Percentiles rank a stretch among this genome's conserved stretches.
These are phyloP conservation scores for Phalacrocorax aristotelis DNA, from an alignment of 2,113 vertebrate species.

Conservation along the genomic window DNA sequence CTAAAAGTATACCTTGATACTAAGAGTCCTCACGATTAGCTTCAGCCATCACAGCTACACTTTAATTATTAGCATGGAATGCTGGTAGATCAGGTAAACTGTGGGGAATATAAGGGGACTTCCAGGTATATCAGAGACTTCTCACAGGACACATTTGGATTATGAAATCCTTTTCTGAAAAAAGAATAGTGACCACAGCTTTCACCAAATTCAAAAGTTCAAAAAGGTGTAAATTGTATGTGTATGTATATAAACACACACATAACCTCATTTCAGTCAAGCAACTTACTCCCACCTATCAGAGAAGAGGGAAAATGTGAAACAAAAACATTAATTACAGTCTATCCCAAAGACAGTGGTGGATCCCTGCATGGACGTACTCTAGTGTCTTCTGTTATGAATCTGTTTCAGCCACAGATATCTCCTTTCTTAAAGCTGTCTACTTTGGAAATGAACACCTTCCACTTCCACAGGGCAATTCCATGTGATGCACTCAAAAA, in stretches of 20 bases:
- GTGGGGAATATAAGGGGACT: not conserved
- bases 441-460: not conserved
- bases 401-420: not conserved
- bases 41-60: not conserved
- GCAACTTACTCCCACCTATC: not conserved
- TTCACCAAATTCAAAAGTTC: not conserved
- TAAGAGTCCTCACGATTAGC: not conserved
- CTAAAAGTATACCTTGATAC: not conserved
- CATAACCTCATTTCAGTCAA: not conserved
- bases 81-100: not conserved
- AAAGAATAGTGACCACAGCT: not conserved
- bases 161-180: not conserved
- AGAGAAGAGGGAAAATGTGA: not conserved
- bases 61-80: not conserved
- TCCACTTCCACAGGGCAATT: not conserved
- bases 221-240: not conserved
- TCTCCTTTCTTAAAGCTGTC: not conserved
- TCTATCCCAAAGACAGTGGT: not conserved
- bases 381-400: not conserved
- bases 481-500: not conserved
- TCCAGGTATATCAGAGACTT: not conserved
- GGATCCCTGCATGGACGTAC: not conserved
- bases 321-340: not conserved
- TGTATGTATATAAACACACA: not conserved
- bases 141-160: not conserved